Conservation (phyloP, 1,140 invertebrate species). For the Ectropis grisescens region DNA sequence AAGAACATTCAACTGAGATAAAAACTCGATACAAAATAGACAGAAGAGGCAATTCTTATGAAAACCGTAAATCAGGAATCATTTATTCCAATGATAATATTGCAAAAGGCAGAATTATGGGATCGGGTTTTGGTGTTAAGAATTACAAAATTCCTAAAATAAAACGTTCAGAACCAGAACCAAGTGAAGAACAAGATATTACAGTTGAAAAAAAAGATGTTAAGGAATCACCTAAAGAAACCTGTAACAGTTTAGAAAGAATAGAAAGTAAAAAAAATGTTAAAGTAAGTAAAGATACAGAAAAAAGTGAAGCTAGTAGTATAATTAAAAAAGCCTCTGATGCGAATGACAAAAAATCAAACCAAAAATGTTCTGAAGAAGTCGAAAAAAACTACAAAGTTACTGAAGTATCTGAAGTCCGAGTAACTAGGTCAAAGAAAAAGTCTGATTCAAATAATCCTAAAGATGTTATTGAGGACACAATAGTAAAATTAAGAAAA, state of each 20-base stretch:
- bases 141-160: conserved; percentile 78
- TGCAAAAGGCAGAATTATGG: conserved; percentile 44
- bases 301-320: background rate
- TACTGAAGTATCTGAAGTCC: conserved; percentile 14
- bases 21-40: background rate
- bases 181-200: too few species aligned
- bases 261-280: background rate
- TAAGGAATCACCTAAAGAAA: conserved; percentile 5
- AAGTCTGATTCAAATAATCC: conserved; percentile 9
- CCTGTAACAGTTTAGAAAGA: too few species aligned
- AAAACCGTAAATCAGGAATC: conserved; percentile 36
- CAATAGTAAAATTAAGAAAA: conserved; percentile 4
- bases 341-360: too few species aligned
- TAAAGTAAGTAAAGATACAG: background rate
- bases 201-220: conserved; percentile 14
- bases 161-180: conserved; percentile 31
- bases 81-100: conserved; percentile 57
- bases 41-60: conserved; percentile 5
- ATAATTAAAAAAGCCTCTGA: too few species aligned
- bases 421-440: conserved; percentile 24
- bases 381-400: background rate
- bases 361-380: too few species aligned
- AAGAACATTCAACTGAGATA: conserved; percentile 11
- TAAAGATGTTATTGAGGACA: background rate
- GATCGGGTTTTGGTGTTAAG: conserved; percentile 70